Evolutionary conservation across 2,888 invertebrate genomes (phyloP).

Genomic region (Ceraclea dissimilis): DNA sequence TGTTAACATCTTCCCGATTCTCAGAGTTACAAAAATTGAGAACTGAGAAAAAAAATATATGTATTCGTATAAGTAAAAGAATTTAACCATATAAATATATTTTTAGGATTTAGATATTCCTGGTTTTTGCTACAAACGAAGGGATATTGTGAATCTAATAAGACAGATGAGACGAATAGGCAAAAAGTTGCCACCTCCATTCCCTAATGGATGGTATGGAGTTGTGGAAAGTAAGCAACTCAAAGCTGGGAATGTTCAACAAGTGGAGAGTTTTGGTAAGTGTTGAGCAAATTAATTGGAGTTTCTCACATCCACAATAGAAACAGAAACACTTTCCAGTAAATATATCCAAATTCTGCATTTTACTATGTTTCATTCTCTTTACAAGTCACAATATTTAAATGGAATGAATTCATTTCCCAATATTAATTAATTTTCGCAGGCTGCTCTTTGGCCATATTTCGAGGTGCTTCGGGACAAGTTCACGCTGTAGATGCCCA

Average conservation of each 20-base stretch:
- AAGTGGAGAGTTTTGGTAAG: conserved; percentile 59
- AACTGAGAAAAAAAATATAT: too few relatives aligned
- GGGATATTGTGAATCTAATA: conserved; percentile 39
- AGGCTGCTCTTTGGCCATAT: conserved; percentile 67
- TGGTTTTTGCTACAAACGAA: conserved; percentile 24
- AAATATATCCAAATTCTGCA: too few relatives aligned
- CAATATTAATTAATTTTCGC: conserved; percentile 22
- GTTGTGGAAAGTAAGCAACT: conserved; percentile 62
- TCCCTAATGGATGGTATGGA: conserved; percentile 86
- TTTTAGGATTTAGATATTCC: conserved; percentile 13
- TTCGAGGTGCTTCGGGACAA: conserved; percentile 54
- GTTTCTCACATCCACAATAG: conserved; percentile 10
- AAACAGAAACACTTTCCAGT: conserved; percentile 13
- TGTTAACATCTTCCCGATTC: too few relatives aligned
- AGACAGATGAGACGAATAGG: conserved; percentile 53
- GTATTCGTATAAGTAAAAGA: too few relatives aligned
- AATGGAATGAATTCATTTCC: too few relatives aligned
- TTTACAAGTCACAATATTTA: too few relatives aligned
- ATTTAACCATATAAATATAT: too few relatives aligned
- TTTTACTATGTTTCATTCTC: conserved; percentile 5
- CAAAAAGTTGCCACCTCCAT: conserved; percentile 66
- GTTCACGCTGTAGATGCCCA: conserved; percentile 74
- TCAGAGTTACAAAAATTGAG: too few relatives aligned
- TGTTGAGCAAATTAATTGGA: too few relatives aligned
- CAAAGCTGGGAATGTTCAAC: conserved; percentile 45